phyloP scores from a whole-genome alignment of 2,113 vertebrate genomes.

The Mormoops blainvillei region DNA sequence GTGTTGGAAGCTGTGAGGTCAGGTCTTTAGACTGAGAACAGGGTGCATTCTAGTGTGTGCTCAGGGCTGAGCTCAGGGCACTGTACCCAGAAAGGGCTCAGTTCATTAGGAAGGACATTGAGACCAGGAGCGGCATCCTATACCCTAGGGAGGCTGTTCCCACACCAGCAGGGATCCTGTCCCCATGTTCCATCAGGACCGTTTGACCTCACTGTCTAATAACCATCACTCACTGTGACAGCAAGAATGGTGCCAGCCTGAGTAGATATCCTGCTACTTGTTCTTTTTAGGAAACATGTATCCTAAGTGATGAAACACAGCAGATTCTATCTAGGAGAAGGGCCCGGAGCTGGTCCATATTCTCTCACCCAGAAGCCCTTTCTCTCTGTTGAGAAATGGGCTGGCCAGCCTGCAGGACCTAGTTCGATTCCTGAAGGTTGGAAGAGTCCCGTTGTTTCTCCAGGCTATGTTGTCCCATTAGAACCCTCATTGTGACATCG shows the following conservation, averaged over 20 bases:
- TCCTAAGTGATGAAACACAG: background rate
- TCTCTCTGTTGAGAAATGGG: background rate
- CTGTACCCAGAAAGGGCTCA: constrained; percentile 17
- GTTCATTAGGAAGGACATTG: background rate
- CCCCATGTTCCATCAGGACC: background rate
- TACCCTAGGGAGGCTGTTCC: background rate
- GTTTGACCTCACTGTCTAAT: background rate
- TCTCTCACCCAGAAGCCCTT: no score
- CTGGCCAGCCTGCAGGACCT: no score
- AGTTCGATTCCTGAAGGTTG: no score
- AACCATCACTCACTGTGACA: fast-evolving
- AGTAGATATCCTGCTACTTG: background rate
- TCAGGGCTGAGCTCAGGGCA: background rate
- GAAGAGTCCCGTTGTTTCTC: background rate
- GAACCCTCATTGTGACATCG: background rate
- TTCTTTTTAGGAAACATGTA: background rate
- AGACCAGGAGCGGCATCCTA: background rate
- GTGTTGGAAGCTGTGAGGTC: background rate
- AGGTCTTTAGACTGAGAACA: constrained; percentile 3
- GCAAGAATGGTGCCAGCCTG: background rate
- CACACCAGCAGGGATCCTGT: background rate
- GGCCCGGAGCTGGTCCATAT: background rate
- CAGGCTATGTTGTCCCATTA: no score
- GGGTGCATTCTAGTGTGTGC: background rate
- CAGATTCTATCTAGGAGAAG: background rate